phyloP scores from a whole-genome alignment of 1,140 invertebrate genomes.

The Drosophila cardini region DNA sequence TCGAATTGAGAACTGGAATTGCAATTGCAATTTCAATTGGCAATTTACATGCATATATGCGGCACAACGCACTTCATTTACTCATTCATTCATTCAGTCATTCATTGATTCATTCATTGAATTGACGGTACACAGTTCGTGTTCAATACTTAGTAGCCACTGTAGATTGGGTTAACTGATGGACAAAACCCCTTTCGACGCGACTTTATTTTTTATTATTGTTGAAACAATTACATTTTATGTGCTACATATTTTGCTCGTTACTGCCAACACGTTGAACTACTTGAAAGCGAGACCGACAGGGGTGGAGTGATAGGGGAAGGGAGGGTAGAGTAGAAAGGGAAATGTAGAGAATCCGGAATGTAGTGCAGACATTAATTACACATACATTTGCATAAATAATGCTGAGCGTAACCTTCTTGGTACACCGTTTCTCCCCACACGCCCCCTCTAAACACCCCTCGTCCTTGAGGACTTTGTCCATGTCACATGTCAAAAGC shows the following conservation, averaged over 20 bases:
- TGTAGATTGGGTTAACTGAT: slow-evolving; percentile 12
- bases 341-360: not conserved
- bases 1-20: slow-evolving; percentile 58
- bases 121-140: slow-evolving; percentile 42
- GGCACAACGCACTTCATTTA: slow-evolving; percentile 67
- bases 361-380: slow-evolving; percentile 35
- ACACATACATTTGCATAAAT: slow-evolving; percentile 45
- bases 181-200: slow-evolving; percentile 23
- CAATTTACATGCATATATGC: slow-evolving; percentile 80
- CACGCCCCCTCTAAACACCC: not conserved
- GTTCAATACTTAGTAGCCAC: slow-evolving; percentile 66
- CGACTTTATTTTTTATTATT: slow-evolving; percentile 58
- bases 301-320: not conserved
- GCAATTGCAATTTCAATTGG: slow-evolving; percentile 75
- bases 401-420: slow-evolving; percentile 5
- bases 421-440: not conserved
- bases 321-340: not conserved
- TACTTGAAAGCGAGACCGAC: not conserved
- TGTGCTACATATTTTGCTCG: slow-evolving; percentile 14
- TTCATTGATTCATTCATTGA: slow-evolving; percentile 5
- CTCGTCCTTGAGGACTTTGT: slow-evolving; percentile 40
- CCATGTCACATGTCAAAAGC: slow-evolving; percentile 57
- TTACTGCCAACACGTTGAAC: not conserved
- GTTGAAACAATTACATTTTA: slow-evolving; percentile 74
- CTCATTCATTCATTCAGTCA: slow-evolving; percentile 6